Evolutionary conservation across 2,113 vertebrate species (phyloP), one percentile per base, ranked within the genome.

Genomic region (Sebastes fasciatus): DNA sequence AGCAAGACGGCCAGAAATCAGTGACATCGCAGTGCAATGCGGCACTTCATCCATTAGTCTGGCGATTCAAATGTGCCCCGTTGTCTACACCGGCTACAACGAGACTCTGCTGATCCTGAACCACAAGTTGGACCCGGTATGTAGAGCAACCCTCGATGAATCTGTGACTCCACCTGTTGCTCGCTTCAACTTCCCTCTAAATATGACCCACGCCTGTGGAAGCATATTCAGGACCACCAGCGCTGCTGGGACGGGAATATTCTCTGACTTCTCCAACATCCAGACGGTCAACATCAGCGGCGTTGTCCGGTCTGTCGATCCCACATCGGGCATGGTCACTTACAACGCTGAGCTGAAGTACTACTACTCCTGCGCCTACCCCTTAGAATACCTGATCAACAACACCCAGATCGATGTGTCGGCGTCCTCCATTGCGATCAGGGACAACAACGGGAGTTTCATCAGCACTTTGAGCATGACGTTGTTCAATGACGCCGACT

Each of bases 291-390:
- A 95, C 84, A 87, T 96, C 85, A 94, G 94, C 6, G 96, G 96
- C 10, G 76, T 93, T 1, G 80, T 96, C 8, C 91, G 88, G 26
- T 93, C 95, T 21, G 5, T 76, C 12, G 94, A 96, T 74, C 92
- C 83, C 1, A 92, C 82, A 13, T 75, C 23, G 0, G 92, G 90
- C 23, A 80, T 86, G 0, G 86, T 95, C 74, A 95, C 94, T 5
- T 95, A 95, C 86, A 95, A 93, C 3, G 84, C 92, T 40, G 94
- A 96, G 70, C 89, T 96, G 51, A 93, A 93, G 84, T 96, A 96
- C 86, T 93, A 85, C 74, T 96, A 96, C 88, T 96, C 95, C 48
- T 96, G 95, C 21, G 82, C 85, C 54, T 96, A 96, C 51, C 93
- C 94, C 5, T 80, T 96, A 79, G 92, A 96, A 67, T 95, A 96